phyloP scores from a whole-genome alignment of 2,113 vertebrate species.

The Nothobranchius furzeri region DNA sequence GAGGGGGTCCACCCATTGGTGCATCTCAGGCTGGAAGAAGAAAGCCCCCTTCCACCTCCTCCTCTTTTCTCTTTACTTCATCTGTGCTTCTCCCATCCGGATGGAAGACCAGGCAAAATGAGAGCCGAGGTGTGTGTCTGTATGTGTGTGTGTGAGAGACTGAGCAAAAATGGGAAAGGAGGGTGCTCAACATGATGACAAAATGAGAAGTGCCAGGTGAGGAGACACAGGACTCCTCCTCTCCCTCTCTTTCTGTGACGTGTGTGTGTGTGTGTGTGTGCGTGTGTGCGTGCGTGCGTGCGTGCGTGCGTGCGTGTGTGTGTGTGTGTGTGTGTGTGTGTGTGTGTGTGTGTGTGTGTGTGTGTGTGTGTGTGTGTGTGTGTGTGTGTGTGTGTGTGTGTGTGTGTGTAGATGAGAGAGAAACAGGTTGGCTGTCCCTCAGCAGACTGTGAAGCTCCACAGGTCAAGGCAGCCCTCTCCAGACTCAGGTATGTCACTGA shows the following conservation, averaged over 20 bases:
- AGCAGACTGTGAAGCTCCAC: conserved; percentile 62
- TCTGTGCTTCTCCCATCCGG: conserved; percentile 49
- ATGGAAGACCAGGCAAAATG: conserved; percentile 41
- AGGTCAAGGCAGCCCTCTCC: conserved; percentile 60
- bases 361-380: conserved; percentile 30
- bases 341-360: conserved; percentile 35
- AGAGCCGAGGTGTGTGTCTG: conserved; percentile 40
- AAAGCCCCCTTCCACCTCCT: conserved; percentile 19
- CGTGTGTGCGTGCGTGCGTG: too few species aligned
- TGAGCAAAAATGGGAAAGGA: conserved; percentile 35
- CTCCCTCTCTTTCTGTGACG: conserved; percentile 49
- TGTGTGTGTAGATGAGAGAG: conserved; percentile 39
- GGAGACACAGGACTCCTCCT: conserved; percentile 65
- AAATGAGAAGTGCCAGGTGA: conserved; percentile 80
- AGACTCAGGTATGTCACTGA: conserved; percentile 69
- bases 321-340: conserved; percentile 30
- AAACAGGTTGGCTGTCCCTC: conserved; percentile 62
- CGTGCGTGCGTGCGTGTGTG: too few species aligned
- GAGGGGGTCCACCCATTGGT: conserved; percentile 25
- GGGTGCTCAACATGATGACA: conserved; percentile 55
- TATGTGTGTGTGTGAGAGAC: conserved; percentile 24
- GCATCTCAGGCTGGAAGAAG: conserved; percentile 40
- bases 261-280: conserved; percentile 43
- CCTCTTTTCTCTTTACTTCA: conserved; percentile 6
- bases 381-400: conserved; percentile 30